Percentiles rank a stretch among this genome's conserved stretches.
Conservation (phyloP, 1,140 invertebrate genomes). For the Drosophila sechellia region DNA sequence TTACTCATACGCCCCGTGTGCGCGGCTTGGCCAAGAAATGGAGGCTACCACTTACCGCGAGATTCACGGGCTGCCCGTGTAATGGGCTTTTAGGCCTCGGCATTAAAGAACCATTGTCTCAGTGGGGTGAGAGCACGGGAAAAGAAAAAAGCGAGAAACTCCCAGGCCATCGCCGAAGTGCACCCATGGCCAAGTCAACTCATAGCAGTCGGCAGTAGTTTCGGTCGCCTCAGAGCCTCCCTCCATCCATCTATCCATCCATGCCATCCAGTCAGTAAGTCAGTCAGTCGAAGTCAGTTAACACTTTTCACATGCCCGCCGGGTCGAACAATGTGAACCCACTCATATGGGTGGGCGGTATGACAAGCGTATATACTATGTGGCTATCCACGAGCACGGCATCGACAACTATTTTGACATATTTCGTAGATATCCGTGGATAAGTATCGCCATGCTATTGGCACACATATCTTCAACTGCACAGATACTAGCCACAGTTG, state of each 20-base stretch:
- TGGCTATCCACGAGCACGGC: background rate
- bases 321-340: conserved; percentile 61
- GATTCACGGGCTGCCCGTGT: conserved; percentile 38
- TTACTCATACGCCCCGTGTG: conserved; percentile 43
- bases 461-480: background rate
- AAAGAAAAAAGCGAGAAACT: conserved; percentile 9
- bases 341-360: conserved; percentile 47
- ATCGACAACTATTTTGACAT: conserved; percentile 29
- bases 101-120: conserved; percentile 74
- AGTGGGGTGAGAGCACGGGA: background rate
- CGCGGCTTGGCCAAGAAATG: conserved; percentile 19
- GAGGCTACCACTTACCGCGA: conserved; percentile 17
- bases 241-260: too few relatives aligned
- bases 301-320: conserved; percentile 69
- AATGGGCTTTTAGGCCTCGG: conserved; percentile 51
- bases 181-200: conserved; percentile 50
- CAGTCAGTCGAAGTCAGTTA: conserved; percentile 37
- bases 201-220: conserved; percentile 7
- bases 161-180: conserved; percentile 42
- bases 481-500: background rate
- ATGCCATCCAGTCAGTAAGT: too few relatives aligned
- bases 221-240: conserved; percentile 15
- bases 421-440: conserved; percentile 3
- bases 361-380: background rate
- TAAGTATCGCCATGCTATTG: conserved; percentile 14